These are phyloP conservation scores for Actenoides lindsayi DNA, from an alignment of 2,113 vertebrate species.

Conservation along the genomic window DNA sequence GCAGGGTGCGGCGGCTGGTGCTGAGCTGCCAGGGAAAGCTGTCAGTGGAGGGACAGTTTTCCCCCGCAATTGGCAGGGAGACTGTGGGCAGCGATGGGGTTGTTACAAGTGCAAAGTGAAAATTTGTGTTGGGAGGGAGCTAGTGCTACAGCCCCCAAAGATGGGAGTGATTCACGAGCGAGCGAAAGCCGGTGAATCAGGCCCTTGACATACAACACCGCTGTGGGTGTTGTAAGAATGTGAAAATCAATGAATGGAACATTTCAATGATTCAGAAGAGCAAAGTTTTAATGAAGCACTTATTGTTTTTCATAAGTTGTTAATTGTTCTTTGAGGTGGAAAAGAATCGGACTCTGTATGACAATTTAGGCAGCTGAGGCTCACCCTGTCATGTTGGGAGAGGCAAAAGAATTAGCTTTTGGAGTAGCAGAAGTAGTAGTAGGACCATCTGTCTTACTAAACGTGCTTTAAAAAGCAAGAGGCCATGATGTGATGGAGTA, in stretches of 20 bases:
- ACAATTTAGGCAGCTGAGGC: not conserved
- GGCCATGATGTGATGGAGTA: not conserved
- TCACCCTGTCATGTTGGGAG: accelerated
- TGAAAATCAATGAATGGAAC: not conserved
- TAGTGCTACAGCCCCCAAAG: not conserved
- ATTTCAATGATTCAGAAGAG: not conserved
- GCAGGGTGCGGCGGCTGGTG: accelerated
- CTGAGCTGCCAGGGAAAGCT: not conserved
- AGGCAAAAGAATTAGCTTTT: not conserved
- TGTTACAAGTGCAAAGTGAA: not conserved
- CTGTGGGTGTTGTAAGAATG: not conserved
- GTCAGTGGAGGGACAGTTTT: not conserved
- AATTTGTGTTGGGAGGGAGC: not conserved
- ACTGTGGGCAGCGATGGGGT: not conserved
- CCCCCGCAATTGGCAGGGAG: accelerated
- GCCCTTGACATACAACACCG: accelerated
- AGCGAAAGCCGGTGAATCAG: not conserved
- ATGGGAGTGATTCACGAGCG: accelerated
- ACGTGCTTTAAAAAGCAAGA: not conserved
- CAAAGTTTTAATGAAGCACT: not conserved
- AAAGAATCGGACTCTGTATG: not conserved
- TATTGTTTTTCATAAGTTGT: not conserved
- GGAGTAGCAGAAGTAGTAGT: not conserved
- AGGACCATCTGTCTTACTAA: not conserved
- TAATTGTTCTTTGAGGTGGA: not conserved